A percentile compares a stretch with the other conserved stretches of the same genome.
Evolutionary conservation across 2,888 invertebrate species (phyloP).

Genomic region (Cryptophagus acutangulus): DNA sequence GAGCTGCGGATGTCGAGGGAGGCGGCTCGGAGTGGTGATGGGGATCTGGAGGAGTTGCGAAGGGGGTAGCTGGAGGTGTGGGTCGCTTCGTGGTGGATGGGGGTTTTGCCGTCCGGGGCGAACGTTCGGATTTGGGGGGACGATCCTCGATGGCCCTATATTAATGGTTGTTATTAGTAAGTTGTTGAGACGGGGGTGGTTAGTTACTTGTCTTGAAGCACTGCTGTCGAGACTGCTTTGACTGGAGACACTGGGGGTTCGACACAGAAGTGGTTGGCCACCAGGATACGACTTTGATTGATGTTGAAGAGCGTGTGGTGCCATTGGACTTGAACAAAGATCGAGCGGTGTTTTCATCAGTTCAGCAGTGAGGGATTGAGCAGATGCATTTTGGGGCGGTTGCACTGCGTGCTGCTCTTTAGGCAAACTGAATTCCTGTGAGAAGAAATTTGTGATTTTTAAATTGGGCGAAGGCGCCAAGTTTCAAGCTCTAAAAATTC

Average conservation of each 20-base stretch:
- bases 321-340: conserved; percentile 50
- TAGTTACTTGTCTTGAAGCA: conserved; percentile 45
- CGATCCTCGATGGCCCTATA: conserved; percentile 69
- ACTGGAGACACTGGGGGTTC: conserved; percentile 77
- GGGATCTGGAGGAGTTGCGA: conserved; percentile 52
- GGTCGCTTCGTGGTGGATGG: conserved; percentile 44
- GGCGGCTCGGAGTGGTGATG: conserved; percentile 74
- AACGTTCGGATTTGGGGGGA: conserved; percentile 81
- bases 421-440: conserved; percentile 61
- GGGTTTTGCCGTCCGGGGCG: conserved; percentile 71
- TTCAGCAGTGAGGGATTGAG: conserved; percentile 43
- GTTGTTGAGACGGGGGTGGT: too few species aligned
- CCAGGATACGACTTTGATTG: conserved; percentile 63
- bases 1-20: conserved; percentile 68
- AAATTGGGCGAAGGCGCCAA: too few species aligned
- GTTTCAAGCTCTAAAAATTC: too few species aligned
- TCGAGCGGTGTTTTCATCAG: conserved; percentile 52
- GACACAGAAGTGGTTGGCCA: conserved; percentile 58
- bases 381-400: conserved; percentile 51
- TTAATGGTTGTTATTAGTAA: too few species aligned
- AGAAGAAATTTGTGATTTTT: too few species aligned
- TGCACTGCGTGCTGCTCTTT: conserved; percentile 62
- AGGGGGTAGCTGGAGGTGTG: conserved; percentile 43
- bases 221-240: conserved; percentile 79
- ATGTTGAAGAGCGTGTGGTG: conserved; percentile 53